Conservation (phyloP, 2,113 vertebrate species). For the Calypte anna region DNA sequence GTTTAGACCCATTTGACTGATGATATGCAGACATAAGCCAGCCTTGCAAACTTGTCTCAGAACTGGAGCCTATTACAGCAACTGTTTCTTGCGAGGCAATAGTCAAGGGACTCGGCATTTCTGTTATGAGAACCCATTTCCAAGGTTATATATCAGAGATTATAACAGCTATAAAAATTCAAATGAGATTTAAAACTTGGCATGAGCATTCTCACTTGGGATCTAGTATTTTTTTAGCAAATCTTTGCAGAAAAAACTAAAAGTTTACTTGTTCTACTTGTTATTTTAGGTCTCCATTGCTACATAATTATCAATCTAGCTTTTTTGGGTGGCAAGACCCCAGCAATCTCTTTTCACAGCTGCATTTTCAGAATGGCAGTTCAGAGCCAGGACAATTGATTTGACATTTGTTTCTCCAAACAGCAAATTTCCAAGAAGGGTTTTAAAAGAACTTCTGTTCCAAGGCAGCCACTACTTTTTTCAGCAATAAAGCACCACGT, state of each 20-base stretch:
- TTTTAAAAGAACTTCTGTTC: constrained; percentile 54
- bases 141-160: constrained; percentile 19
- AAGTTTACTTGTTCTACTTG: constrained; percentile 29
- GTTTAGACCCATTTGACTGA: background rate
- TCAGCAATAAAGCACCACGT: constrained; percentile 23
- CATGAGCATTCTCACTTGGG: background rate
- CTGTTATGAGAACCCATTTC: background rate
- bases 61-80: background rate
- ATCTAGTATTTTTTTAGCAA: constrained; percentile 33
- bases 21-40: background rate
- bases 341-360: background rate
- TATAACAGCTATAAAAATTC: constrained; percentile 57
- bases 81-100: background rate
- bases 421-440: background rate
- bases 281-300: constrained; percentile 30
- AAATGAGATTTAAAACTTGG: constrained; percentile 43
- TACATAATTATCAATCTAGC: background rate
- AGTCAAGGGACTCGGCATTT: constrained; percentile 27
- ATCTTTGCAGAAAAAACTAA: constrained; percentile 5
- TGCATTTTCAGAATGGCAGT: constrained; percentile 9
- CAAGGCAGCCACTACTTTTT: background rate
- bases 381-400: background rate
- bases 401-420: constrained; percentile 38
- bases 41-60: background rate
- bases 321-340: fast-evolving